These are phyloP conservation scores for Daubentonia madagascariensis DNA, from an alignment of 2,113 vertebrate genomes.

Conservation along the genomic window DNA sequence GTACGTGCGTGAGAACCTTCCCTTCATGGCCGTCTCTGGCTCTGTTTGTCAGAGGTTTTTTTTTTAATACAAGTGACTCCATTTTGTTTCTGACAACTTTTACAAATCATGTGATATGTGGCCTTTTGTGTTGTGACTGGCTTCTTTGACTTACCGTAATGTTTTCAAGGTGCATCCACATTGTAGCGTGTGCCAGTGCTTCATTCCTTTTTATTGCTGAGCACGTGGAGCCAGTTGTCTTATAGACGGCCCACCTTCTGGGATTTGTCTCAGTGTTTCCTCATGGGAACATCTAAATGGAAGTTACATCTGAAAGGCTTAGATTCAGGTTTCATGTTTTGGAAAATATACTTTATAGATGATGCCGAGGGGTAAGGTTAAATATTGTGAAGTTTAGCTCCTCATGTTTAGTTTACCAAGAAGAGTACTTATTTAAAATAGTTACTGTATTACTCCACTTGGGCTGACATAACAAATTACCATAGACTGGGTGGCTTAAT, in stretches of 20 bases:
- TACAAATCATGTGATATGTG: rapidly evolving
- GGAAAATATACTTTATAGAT: not conserved
- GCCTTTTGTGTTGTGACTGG: not conserved
- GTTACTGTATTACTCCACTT: not conserved
- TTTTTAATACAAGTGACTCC: not conserved
- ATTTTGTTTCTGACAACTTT: not conserved
- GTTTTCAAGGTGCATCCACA: not conserved
- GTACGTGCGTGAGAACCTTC: not conserved
- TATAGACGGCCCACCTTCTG: not conserved
- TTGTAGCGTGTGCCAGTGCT: rapidly evolving
- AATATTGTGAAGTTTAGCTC: not conserved
- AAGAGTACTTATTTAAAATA: not conserved
- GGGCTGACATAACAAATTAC: rapidly evolving
- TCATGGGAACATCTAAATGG: rapidly evolving
- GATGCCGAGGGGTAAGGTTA: not conserved
- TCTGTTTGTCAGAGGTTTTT: not conserved
- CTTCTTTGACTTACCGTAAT: not conserved
- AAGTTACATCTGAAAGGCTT: not conserved
- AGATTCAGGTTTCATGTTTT: not conserved
- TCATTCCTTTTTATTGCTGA: not conserved
- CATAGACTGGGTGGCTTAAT: rapidly evolving
- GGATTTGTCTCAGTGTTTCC: not conserved
- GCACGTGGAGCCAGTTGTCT: not conserved
- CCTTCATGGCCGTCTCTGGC: not conserved
- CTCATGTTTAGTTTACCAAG: not conserved